Conservation (phyloP, 2,888 invertebrate genomes). For the Drosophila falleni region DNA sequence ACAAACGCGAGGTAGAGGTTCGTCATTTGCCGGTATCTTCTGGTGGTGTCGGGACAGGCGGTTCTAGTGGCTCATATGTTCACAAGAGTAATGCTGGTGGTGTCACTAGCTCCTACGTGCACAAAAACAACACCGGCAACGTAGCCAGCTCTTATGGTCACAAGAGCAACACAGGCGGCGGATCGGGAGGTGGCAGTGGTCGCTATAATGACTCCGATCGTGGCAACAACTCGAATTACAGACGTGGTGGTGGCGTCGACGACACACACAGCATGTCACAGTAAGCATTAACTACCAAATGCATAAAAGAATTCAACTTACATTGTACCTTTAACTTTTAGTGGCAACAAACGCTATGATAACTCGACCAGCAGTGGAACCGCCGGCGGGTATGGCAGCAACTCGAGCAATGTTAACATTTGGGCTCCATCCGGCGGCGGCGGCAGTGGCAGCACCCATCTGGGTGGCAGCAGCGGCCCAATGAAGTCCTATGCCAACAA, state of each 20-base stretch:
- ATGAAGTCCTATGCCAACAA: slow-evolving; percentile 84
- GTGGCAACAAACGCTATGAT: slow-evolving; percentile 83
- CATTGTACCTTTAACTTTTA: neutral
- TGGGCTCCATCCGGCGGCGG: slow-evolving; percentile 75
- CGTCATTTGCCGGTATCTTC: slow-evolving; percentile 77
- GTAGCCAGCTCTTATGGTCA: slow-evolving; percentile 69
- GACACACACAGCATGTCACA: slow-evolving; percentile 67
- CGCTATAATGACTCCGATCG: slow-evolving; percentile 81
- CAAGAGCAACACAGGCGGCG: slow-evolving; percentile 59
- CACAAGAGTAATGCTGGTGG: slow-evolving; percentile 58
- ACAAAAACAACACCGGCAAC: slow-evolving; percentile 60
- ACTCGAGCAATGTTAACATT: slow-evolving; percentile 67
- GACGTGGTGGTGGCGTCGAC: slow-evolving; percentile 74
- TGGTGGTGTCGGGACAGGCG: slow-evolving; percentile 54
- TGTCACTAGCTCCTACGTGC: slow-evolving; percentile 69
- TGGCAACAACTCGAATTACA: slow-evolving; percentile 70
- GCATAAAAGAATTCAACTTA: neutral
- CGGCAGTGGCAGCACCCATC: slow-evolving; percentile 64
- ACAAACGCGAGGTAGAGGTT: slow-evolving; percentile 85
- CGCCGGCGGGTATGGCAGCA: slow-evolving; percentile 68
- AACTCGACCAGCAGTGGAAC: slow-evolving; percentile 72
- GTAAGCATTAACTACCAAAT: slow-evolving; percentile 36
- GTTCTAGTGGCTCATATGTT: slow-evolving; percentile 72
- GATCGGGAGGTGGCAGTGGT: slow-evolving; percentile 60
- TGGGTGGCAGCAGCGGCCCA: slow-evolving; percentile 67